Conservation (phyloP, 2,888 invertebrate species). For the Phaonia tiefii region DNA sequence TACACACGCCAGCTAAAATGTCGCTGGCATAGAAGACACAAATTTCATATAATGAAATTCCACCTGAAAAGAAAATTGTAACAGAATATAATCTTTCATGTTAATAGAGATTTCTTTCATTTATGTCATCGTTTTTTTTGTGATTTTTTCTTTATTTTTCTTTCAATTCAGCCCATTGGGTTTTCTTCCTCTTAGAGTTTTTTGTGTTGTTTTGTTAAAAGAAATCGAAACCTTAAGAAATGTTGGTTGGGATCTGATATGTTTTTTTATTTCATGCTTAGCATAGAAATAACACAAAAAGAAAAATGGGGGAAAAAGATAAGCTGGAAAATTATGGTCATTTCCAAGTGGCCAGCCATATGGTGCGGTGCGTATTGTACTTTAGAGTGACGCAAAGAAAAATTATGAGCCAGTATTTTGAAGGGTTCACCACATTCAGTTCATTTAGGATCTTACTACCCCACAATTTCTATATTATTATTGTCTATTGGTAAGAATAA, state of each 20-base stretch:
- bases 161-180: background rate
- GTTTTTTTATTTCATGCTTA: background rate
- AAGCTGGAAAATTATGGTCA: constrained; percentile 25
- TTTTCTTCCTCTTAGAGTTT: background rate
- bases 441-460: no score
- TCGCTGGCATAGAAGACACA: background rate
- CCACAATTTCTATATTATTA: no score
- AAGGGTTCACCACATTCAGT: no score
- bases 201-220: background rate
- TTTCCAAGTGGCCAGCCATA: constrained; percentile 17
- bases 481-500: no score
- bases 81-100: constrained; percentile 30
- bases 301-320: background rate
- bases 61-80: constrained; percentile 29
- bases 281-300: no score
- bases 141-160: background rate
- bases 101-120: constrained; percentile 40
- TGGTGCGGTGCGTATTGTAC: background rate
- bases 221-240: constrained; percentile 24
- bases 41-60: constrained; percentile 34
- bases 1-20: constrained; percentile 13
- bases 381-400: no score
- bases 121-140: constrained; percentile 12
- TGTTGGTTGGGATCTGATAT: no score
- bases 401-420: no score